Conservation (phyloP, 2,797 vertebrate genomes). For the Myiotriccus ornatus region DNA sequence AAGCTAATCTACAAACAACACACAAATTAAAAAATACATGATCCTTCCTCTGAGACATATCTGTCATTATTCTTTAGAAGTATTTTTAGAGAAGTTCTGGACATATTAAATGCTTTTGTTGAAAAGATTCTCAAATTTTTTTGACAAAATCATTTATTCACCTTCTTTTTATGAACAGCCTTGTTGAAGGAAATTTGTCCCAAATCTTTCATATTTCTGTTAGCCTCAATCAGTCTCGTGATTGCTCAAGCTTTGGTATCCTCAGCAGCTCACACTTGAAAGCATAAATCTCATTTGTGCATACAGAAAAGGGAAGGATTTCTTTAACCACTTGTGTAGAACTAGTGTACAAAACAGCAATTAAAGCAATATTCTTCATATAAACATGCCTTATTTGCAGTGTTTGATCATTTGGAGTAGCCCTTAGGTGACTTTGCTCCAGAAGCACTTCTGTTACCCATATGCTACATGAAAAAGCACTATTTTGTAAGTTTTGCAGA, state of each 20-base stretch:
- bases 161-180: neutral
- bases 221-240: neutral
- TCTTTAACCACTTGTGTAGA: neutral
- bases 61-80: neutral
- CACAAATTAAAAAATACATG: neutral
- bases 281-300: neutral
- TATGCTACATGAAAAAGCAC: neutral
- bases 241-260: neutral
- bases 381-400: neutral
- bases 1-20: slow-evolving; percentile 29
- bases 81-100: neutral
- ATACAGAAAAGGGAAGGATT: neutral
- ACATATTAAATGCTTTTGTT: neutral
- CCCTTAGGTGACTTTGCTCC: neutral
- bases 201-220: neutral
- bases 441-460: neutral
- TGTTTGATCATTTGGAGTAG: neutral
- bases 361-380: neutral
- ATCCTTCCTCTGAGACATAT: neutral
- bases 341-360: neutral
- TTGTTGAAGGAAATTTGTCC: neutral
- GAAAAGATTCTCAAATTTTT: neutral
- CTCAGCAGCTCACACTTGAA: neutral
- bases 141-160: neutral
- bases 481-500: neutral